Evolutionary conservation across 2,113 vertebrate genomes (phyloP).

Genomic region (Coreoperca whiteheadi): DNA sequence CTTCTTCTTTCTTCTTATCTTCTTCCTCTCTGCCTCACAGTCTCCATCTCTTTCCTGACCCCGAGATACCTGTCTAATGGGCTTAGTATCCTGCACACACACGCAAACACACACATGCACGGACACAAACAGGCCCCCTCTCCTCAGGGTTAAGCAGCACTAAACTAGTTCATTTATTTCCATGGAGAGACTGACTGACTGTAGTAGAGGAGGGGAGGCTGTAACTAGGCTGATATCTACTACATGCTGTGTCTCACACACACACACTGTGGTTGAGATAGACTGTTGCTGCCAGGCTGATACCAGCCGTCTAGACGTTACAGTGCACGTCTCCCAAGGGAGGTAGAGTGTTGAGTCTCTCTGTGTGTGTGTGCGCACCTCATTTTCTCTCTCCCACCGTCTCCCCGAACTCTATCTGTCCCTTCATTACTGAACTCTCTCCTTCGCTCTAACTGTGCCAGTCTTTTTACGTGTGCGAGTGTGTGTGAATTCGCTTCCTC

Average conservation of each 20-base stretch:
- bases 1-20: not conserved
- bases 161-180: constrained; percentile 78
- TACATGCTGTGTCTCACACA: constrained; percentile 49
- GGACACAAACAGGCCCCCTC: constrained; percentile 17
- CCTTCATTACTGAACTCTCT: constrained; percentile 48
- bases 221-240: constrained; percentile 58
- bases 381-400: constrained; percentile 31
- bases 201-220: constrained; percentile 50
- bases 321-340: constrained; percentile 57
- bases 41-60: constrained; percentile 32
- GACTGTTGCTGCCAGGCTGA: constrained; percentile 65
- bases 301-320: constrained; percentile 74
- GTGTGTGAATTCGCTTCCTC: constrained; percentile 16
- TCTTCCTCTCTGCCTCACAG: not conserved
- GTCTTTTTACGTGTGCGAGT: constrained; percentile 37
- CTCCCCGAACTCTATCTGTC: constrained; percentile 28
- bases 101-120: constrained; percentile 4
- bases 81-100: not conserved
- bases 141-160: constrained; percentile 61
- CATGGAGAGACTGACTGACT: constrained; percentile 61
- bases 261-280: constrained; percentile 26
- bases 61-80: constrained; percentile 46
- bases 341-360: constrained; percentile 32
- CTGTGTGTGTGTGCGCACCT: constrained; percentile 1
- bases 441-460: constrained; percentile 38